Percentiles rank a stretch among this genome's conserved stretches.
Conservation (phyloP, 2,888 invertebrate genomes). For the Pilophorus perplexus region DNA sequence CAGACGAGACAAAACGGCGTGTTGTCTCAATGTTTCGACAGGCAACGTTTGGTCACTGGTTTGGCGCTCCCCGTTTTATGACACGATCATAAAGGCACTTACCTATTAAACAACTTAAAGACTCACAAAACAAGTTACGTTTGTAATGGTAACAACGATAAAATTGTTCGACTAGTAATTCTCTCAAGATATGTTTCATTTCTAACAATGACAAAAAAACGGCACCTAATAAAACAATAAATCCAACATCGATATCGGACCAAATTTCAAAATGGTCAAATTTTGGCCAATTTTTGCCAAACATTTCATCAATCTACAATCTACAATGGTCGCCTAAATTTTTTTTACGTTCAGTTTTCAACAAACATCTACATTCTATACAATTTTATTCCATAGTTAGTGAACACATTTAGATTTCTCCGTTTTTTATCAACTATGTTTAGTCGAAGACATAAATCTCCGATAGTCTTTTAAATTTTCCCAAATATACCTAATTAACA, state of each 20-base stretch:
- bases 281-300: too few relatives aligned
- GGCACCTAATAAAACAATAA: too few relatives aligned
- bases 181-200: constrained; percentile 21
- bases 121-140: background rate
- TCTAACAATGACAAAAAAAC: too few relatives aligned
- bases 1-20: too few relatives aligned
- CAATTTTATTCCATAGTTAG: constrained; percentile 3
- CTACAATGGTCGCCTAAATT: too few relatives aligned
- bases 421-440: background rate
- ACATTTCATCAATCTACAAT: too few relatives aligned
- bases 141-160: constrained; percentile 5
- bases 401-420: constrained; percentile 30
- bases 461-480: background rate
- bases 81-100: constrained; percentile 23
- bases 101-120: constrained; percentile 1
- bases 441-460: background rate
- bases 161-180: constrained; percentile 16
- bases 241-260: too few relatives aligned
- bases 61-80: too few relatives aligned
- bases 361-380: background rate
- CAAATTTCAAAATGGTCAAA: too few relatives aligned
- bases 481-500: background rate
- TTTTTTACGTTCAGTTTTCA: too few relatives aligned
- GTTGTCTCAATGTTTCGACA: too few relatives aligned
- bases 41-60: too few relatives aligned